Evolutionary conservation across 2,113 vertebrate genomes (phyloP).

Genomic region (Helogale parvula): DNA sequence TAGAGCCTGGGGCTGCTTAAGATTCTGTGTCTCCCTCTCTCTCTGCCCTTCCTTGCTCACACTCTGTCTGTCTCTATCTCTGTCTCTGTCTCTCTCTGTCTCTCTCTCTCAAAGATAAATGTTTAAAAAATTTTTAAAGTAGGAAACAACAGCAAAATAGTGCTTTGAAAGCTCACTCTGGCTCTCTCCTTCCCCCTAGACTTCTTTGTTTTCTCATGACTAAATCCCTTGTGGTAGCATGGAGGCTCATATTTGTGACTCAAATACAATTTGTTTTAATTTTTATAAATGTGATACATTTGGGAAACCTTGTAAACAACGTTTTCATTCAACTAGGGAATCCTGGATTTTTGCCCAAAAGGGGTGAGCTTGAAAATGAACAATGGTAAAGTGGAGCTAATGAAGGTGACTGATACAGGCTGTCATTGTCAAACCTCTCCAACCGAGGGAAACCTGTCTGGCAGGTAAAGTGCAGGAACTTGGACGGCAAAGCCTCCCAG

Average conservation of each 20-base stretch:
- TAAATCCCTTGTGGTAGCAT: not conserved
- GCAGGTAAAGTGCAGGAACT: conserved; percentile 62
- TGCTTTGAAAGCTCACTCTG: not conserved
- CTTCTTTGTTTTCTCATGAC: not conserved
- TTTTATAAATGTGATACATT: conserved; percentile 50
- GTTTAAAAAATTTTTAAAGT: too few relatives aligned
- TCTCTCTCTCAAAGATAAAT: too few relatives aligned
- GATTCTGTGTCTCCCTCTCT: too few relatives aligned
- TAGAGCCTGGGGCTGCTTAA: too few relatives aligned
- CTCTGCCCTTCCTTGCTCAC: too few relatives aligned
- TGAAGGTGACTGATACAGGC: conserved; percentile 52
- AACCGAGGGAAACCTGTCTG: conserved; percentile 65
- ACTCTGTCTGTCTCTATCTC: too few relatives aligned
- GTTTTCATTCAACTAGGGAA: conserved; percentile 42
- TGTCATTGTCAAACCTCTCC: conserved; percentile 59
- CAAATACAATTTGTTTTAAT: not conserved
- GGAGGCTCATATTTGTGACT: not conserved
- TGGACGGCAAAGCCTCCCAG: not conserved
- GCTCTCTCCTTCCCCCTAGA: too few relatives aligned
- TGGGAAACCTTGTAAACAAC: not conserved
- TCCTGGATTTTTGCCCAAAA: conserved; percentile 2
- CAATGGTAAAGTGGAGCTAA: not conserved
- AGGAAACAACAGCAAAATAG: not conserved
- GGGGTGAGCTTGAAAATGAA: not conserved
- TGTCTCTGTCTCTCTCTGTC: too few relatives aligned